Evolutionary conservation across 2,113 vertebrate genomes (phyloP).

Genomic region (Callionymus lyra): DNA sequence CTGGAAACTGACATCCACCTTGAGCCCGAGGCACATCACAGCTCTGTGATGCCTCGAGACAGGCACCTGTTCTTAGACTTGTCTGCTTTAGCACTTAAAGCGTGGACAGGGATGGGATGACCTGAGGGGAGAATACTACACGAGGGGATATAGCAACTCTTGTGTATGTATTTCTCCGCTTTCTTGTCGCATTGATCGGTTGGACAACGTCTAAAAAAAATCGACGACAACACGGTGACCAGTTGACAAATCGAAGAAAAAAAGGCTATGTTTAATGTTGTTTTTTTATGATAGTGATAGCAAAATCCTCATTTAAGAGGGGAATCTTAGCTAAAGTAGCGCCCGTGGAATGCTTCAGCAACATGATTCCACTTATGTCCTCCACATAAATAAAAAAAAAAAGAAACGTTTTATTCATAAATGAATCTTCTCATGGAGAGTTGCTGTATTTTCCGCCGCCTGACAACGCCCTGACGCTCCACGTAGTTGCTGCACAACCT

Average conservation of each 20-base stretch:
- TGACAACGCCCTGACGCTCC: conserved; percentile 11
- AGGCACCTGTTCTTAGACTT: conserved; percentile 36
- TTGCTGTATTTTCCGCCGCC: conserved; percentile 31
- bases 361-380: conserved; percentile 74
- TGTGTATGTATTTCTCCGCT: conserved; percentile 38
- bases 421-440: conserved; percentile 44
- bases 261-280: conserved; percentile 54
- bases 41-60: conserved; percentile 31
- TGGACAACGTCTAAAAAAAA: conserved; percentile 40
- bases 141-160: conserved; percentile 40
- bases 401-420: conserved; percentile 19
- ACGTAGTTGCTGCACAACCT: conserved; percentile 45
- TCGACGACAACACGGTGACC: conserved; percentile 29
- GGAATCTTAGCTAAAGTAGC: conserved; percentile 82
- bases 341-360: conserved; percentile 81
- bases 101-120: conserved; percentile 35
- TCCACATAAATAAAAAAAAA: conserved; percentile 39
- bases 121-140: conserved; percentile 34
- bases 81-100: conserved; percentile 44
- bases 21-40: conserved; percentile 30
- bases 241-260: conserved; percentile 25
- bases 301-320: conserved; percentile 86
- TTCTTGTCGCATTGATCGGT: conserved; percentile 36
- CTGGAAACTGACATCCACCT: conserved; percentile 35
- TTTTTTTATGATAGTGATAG: conserved; percentile 57